Percentiles rank a stretch among this genome's conserved stretches.
Conservation (phyloP, 1,140 invertebrate genomes). For the Drosophila persimilis region DNA sequence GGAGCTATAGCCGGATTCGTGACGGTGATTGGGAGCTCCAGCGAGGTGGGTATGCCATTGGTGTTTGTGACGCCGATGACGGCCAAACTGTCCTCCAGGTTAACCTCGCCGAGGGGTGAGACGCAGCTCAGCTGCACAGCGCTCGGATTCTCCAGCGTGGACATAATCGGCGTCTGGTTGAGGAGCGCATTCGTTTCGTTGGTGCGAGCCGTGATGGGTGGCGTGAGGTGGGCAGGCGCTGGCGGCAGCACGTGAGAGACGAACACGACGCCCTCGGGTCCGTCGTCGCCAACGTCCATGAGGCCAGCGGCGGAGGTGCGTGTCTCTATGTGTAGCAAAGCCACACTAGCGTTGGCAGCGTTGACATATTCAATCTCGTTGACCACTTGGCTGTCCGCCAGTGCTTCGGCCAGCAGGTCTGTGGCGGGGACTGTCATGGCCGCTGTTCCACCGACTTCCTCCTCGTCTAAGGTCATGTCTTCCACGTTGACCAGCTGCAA, state of each 20-base stretch:
- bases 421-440: conserved; percentile 6
- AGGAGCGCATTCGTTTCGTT: conserved; percentile 88
- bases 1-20: conserved; percentile 87
- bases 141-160: conserved; percentile 88
- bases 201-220: conserved; percentile 67
- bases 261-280: conserved; percentile 19
- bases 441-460: background rate
- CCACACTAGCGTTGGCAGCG: conserved; percentile 45
- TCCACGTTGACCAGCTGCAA: conserved; percentile 64
- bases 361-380: conserved; percentile 29
- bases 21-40: conserved; percentile 87
- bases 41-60: conserved; percentile 85
- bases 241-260: conserved; percentile 34
- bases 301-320: conserved; percentile 1
- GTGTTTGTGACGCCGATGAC: conserved; percentile 84
- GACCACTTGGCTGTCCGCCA: conserved; percentile 82
- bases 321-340: conserved; percentile 68
- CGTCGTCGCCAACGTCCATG: background rate
- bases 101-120: conserved; percentile 60
- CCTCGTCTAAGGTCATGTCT: conserved; percentile 41
- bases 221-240: conserved; percentile 52
- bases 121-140: conserved; percentile 44
- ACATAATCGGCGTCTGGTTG: conserved; percentile 91
- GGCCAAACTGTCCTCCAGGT: conserved; percentile 84
- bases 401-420: conserved; percentile 89